Evolutionary conservation across 2,888 invertebrate genomes (phyloP).

Genomic region (Myathropa florea): DNA sequence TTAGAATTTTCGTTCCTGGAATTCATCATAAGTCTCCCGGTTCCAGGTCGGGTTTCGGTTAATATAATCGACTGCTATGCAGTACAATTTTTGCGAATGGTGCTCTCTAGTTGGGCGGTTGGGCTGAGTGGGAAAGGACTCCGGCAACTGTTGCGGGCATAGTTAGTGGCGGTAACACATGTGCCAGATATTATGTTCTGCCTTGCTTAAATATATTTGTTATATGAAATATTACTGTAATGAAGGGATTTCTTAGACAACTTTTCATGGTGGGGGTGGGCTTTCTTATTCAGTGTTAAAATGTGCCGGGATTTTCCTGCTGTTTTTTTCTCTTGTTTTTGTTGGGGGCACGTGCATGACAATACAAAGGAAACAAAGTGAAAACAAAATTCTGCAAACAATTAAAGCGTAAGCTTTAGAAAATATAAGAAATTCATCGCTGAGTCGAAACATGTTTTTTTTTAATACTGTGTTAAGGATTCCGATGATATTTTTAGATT

Average conservation of each 20-base stretch:
- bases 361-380: background rate
- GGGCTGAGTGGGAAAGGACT: background rate
- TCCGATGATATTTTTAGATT: too few relatives aligned
- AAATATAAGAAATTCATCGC: background rate
- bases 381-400: background rate
- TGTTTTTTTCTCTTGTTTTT: background rate
- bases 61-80: slow-evolving; percentile 18
- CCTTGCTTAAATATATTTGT: slow-evolving; percentile 34
- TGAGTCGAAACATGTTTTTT: background rate
- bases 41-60: slow-evolving; percentile 2
- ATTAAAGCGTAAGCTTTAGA: background rate
- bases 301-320: slow-evolving; percentile 1
- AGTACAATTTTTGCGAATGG: background rate
- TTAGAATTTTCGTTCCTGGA: slow-evolving; percentile 39
- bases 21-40: slow-evolving; percentile 16
- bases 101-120: background rate
- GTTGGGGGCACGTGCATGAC: background rate
- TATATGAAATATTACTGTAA: slow-evolving; percentile 23
- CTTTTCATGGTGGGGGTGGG: background rate
- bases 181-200: slow-evolving; percentile 18
- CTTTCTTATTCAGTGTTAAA: slow-evolving; percentile 19
- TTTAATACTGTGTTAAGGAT: background rate
- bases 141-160: slow-evolving; percentile 23
- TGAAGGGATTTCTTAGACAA: background rate
- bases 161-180: slow-evolving; percentile 36